Percentiles rank a stretch among this genome's conserved stretches.
phyloP scores from a whole-genome alignment of 1,140 invertebrate genomes.

The Arctopsyche grandis region DNA sequence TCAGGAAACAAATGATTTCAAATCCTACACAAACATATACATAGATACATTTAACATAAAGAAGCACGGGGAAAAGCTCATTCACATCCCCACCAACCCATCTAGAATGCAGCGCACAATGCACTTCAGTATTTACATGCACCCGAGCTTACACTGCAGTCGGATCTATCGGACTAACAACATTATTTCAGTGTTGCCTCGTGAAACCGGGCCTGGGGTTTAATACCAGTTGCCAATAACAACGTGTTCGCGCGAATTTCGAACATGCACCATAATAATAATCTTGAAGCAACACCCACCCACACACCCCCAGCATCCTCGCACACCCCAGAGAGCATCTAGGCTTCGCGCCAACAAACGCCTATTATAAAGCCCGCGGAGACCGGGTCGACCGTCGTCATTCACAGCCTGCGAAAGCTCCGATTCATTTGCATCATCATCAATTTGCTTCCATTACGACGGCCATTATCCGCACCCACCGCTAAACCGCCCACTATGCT shows the following conservation, averaged over 20 bases:
- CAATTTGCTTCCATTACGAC: conserved; percentile 31
- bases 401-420: conserved; percentile 11
- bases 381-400: conserved; percentile 7
- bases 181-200: too few species aligned
- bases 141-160: too few species aligned
- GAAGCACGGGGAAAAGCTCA: too few species aligned
- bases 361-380: not conserved
- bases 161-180: too few species aligned
- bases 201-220: too few species aligned
- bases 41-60: too few species aligned
- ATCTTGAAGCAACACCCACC: conserved; percentile 17
- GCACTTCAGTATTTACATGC: too few species aligned
- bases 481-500: not conserved
- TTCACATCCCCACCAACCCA: too few species aligned
- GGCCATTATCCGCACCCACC: conserved; percentile 26
- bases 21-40: too few species aligned
- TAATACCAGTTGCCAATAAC: not conserved
- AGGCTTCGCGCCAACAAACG: conserved; percentile 19
- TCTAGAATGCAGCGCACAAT: too few species aligned
- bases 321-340: conserved; percentile 30
- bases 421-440: conserved; percentile 33
- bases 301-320: not conserved
- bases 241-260: not conserved
- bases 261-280: not conserved
- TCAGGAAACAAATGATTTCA: too few species aligned